Base-by-base conservation (phyloP, 2,113 vertebrate genomes). In the Illadopsis cleaveri region DNA sequence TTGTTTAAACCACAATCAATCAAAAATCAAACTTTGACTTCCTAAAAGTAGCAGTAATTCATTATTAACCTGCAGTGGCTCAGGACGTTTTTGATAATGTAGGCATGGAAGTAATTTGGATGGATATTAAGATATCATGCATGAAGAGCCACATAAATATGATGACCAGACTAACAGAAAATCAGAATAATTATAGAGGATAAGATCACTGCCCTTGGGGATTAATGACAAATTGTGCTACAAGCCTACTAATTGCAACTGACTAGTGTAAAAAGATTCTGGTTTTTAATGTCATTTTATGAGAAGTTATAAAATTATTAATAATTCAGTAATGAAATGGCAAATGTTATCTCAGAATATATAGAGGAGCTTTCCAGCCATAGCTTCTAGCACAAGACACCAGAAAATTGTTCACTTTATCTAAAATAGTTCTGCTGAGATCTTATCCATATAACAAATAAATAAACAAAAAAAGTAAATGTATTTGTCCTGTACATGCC, bases 401-500 rank as follows among this genome's bases (percentile, higher is more conserved):
- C 5, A 57, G 5, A 56, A 65, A 33, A 53, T 22, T 19, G 1
- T 50, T 38, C 31, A 5, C 12, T 82, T 53, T 57, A 21, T 6
- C 10, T 60, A 42, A 33, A 84, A 35, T 68, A 45, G 3, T 64
- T 11, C 14, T 60, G 2, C 3, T 71, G 15, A 78, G 12, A n/a
- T 40, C 12, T 68, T 68, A 54, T 31, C 15, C 4, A 51, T 23
- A 23, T 2, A 64, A 48, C 2, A 65, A 73, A 60, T 14, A 54
- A 44, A 62, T 48, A 56, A 56, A 30, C 12, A 15, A 24, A 9
- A 15, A 57, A 54, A 19, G 6, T 6, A 31, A 27, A 24, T 4
- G 1, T 9, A 2, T 40, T 66, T 61, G 3, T 60, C 5, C 13
- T 42, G 2, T 37, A 24, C 2, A 42, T 38, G 6, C 2, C 11